Conservation (phyloP, 2,888 invertebrate species). For the Papilio elwesi region DNA sequence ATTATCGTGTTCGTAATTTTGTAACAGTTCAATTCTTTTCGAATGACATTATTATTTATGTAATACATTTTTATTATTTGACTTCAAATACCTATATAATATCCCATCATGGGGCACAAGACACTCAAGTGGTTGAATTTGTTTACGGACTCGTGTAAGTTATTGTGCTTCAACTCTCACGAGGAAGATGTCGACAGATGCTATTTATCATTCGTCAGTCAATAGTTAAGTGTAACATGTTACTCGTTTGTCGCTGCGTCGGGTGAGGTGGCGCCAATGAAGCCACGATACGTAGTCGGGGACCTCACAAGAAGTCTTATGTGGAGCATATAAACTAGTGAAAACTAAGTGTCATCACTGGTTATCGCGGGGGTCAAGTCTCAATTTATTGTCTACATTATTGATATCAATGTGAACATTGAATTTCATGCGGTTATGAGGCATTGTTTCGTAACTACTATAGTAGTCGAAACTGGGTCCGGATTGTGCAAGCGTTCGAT, state of each 20-base stretch:
- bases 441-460: slow-evolving; percentile 66
- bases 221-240: slow-evolving; percentile 56
- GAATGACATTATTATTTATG: too few species aligned
- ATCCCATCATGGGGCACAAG: not conserved
- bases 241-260: slow-evolving; percentile 54
- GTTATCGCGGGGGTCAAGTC: slow-evolving; percentile 75
- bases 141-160: slow-evolving; percentile 64
- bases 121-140: slow-evolving; percentile 43
- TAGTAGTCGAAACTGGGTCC: slow-evolving; percentile 23
- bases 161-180: slow-evolving; percentile 63
- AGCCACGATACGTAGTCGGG: slow-evolving; percentile 52
- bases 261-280: slow-evolving; percentile 65
- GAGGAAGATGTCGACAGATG: slow-evolving; percentile 67
- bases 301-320: slow-evolving; percentile 78
- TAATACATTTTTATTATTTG: too few species aligned
- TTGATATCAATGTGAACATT: slow-evolving; percentile 76
- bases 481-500: slow-evolving; percentile 38
- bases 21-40: too few species aligned
- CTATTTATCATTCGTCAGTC: slow-evolving; percentile 72
- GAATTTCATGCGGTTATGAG: slow-evolving; percentile 68
- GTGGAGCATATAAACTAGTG: slow-evolving; percentile 78
- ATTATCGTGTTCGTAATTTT: too few species aligned
- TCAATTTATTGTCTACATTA: slow-evolving; percentile 80
- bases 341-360: slow-evolving; percentile 80
- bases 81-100: not conserved